Percentiles rank a stretch among this genome's conserved stretches.
Conservation (phyloP, 1,140 invertebrate genomes). For the Drosophila grimshawi region DNA sequence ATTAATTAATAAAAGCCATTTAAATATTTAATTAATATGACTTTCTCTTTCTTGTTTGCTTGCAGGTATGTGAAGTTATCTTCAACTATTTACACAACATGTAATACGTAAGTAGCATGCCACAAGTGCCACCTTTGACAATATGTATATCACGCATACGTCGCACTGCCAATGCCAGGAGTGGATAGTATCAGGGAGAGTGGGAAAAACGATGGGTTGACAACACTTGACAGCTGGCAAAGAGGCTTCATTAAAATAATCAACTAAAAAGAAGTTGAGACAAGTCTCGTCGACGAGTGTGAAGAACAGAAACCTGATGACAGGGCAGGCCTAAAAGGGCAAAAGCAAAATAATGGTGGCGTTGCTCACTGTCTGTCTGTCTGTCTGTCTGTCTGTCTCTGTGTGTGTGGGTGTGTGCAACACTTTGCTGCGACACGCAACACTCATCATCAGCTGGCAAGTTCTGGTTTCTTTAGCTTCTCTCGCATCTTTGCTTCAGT, state of each 20-base stretch:
- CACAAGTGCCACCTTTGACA: conserved; percentile 25
- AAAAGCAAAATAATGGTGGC: conserved; percentile 19
- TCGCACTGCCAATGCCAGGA: conserved; percentile 17
- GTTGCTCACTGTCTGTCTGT: not conserved
- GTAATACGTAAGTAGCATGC: conserved; percentile 53
- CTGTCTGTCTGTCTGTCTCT: conserved; percentile 20
- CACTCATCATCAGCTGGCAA: conserved; percentile 57
- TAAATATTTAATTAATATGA: conserved; percentile 35
- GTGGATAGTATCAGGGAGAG: not conserved
- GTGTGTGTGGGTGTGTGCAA: conserved; percentile 45
- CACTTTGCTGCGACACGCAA: conserved; percentile 51
- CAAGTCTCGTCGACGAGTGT: conserved; percentile 17
- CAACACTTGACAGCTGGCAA: conserved; percentile 22
- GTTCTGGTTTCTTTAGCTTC: conserved; percentile 54
- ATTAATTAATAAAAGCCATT: not conserved
- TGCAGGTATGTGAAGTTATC: conserved; percentile 61
- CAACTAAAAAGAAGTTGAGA: conserved; percentile 48
- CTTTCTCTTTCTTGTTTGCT: conserved; percentile 33
- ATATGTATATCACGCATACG: conserved; percentile 40
- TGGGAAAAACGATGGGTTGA: not conserved
- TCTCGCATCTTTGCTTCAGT: conserved; percentile 44
- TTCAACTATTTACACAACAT: conserved; percentile 4
- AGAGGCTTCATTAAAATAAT: conserved; percentile 71
- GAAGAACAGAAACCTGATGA: conserved; percentile 40
- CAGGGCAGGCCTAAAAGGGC: conserved; percentile 20